phyloP scores from a whole-genome alignment of 2,888 invertebrate species.

The Ectemnius continuus region DNA sequence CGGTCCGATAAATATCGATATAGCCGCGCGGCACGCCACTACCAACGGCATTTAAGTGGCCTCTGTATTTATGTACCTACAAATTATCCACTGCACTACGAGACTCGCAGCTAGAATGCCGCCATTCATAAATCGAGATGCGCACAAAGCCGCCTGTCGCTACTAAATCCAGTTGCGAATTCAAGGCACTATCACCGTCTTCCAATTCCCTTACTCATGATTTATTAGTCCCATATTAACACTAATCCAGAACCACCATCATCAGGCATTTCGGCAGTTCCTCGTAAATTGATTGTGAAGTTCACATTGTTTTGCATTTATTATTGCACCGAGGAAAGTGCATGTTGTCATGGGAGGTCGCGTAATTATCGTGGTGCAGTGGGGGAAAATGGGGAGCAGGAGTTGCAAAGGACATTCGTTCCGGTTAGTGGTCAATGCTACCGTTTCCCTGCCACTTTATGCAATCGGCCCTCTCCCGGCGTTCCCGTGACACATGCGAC shows the following conservation, averaged over 20 bases:
- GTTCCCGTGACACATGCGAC: conserved; percentile 17
- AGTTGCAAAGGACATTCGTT: not conserved
- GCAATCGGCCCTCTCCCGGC: not conserved
- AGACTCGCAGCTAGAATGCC: conserved; percentile 19
- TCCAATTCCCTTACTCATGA: too few relatives aligned
- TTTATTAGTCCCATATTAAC: too few relatives aligned
- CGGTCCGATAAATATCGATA: conserved; percentile 62
- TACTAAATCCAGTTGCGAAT: conserved; percentile 29
- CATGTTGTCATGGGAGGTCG: too few relatives aligned
- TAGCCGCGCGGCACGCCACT: conserved; percentile 13
- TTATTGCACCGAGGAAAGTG: too few relatives aligned
- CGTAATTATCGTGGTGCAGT: too few relatives aligned
- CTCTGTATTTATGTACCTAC: conserved; percentile 53
- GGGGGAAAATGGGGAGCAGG: too few relatives aligned
- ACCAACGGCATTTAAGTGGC: conserved; percentile 44
- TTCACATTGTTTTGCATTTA: too few relatives aligned
- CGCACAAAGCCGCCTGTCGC: not conserved
- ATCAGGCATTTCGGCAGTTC: too few relatives aligned
- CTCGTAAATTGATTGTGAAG: too few relatives aligned
- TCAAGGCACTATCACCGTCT: not conserved
- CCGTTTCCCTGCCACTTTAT: conserved; percentile 6
- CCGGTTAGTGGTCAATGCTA: conserved; percentile 5
- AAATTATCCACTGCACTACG: conserved; percentile 45
- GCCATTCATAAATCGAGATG: conserved; percentile 46
- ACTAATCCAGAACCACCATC: too few relatives aligned